phyloP scores from a whole-genome alignment of 2,888 invertebrate species.

The Parnassius smintheus region DNA sequence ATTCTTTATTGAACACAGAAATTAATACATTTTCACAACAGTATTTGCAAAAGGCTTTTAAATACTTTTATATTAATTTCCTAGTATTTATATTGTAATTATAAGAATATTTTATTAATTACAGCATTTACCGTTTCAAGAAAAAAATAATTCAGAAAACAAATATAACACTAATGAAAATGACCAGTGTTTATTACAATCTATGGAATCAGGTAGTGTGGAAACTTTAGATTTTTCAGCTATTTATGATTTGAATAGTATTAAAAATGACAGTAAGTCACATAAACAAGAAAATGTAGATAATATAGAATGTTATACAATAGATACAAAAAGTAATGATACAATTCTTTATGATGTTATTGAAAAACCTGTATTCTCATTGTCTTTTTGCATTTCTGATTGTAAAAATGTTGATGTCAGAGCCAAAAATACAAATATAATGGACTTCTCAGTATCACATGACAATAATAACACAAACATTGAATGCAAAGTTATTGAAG shows the following conservation, averaged over 20 bases:
- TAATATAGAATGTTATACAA: neutral
- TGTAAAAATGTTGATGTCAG: slow-evolving; percentile 53
- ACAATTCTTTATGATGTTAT: slow-evolving; percentile 40
- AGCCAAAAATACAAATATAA: slow-evolving; percentile 52
- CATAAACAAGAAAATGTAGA: neutral
- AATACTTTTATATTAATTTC: too few relatives aligned
- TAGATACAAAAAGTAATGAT: slow-evolving; percentile 35
- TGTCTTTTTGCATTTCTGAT: slow-evolving; percentile 55
- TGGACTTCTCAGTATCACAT: slow-evolving; percentile 45
- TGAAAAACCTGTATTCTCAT: slow-evolving; percentile 42
- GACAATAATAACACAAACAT: slow-evolving; percentile 45
- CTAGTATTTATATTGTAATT: too few relatives aligned
- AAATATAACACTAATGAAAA: neutral
- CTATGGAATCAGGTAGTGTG: slow-evolving; percentile 21
- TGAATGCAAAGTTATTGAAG: slow-evolving; percentile 56
- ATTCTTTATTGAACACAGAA: too few relatives aligned
- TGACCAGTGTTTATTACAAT: neutral
- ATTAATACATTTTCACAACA: too few relatives aligned
- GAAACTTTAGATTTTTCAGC: slow-evolving; percentile 46
- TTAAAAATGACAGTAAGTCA: slow-evolving; percentile 29
- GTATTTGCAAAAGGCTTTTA: too few relatives aligned
- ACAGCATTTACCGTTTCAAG: neutral
- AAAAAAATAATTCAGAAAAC: neutral
- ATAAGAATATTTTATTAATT: neutral
- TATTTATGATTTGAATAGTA: slow-evolving; percentile 44